Evolutionary conservation across 2,797 vertebrate genomes (phyloP), one percentile per base, ranked within the genome.

Genomic region (Coendou prehensilis): DNA sequence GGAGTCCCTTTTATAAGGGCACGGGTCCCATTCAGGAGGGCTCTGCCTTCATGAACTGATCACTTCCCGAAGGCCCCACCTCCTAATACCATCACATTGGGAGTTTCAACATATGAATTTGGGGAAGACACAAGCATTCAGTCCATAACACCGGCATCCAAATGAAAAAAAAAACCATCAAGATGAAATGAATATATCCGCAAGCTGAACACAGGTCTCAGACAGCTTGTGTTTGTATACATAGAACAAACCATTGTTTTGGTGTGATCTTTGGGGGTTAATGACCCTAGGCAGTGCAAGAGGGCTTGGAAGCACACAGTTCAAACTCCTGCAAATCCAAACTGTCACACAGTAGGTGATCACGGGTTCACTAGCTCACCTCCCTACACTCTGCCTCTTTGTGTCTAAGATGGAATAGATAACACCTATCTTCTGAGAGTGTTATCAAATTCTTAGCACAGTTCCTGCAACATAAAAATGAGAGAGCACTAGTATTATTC

Each of bases 261-360:
- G 17, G 1, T 50, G 13, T 33, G 41, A n/a, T 73, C 26, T 61
- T 92, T 50, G 0, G 0, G 28, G 63, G 30, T 22, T n/a, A n/a
- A 26, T 22, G 83, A 57, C 28, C 76, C 28, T 41, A n/a, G 26
- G 23, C 28, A 18, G 9, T 67, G 4, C 17, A 91, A 81, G 80
- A 89, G 17, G 17, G 5, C 13, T 75, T 33, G 14, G n/a, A 71
- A 71, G 69, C 50, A 50, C 47, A 79, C 11, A 2, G 20, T 30
- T 10, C 18, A n/a, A 20, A 71, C 23, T 64, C 22, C 11, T 28
- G 54, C 52, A 80, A 54, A 76, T 78, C 15, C 59, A 81, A 78
- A 52, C 52, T 79, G 69, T 73, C 26, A 1, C 67, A 61, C 41
- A 20, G 50, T 69, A 37, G 37, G 15, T 28, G 47, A 54, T 8